Evolutionary conservation across 2,888 invertebrate species (phyloP).

Genomic region (Fragum sueziense): DNA sequence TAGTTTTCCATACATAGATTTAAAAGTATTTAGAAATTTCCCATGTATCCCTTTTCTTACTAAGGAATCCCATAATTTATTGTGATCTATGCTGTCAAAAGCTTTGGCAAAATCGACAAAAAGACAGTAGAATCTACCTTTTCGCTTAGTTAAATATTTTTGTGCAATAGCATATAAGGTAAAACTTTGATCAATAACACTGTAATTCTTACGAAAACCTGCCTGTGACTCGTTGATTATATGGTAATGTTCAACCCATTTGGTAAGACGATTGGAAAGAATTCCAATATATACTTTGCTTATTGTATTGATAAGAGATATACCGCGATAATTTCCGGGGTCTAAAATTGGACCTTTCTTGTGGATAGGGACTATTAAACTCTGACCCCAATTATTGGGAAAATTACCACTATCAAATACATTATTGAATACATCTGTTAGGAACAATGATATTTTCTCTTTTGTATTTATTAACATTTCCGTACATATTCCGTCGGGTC

Average conservation of each 20-base stretch:
- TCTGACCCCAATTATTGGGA: not conserved
- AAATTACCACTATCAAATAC: not conserved
- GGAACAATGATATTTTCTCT: not conserved
- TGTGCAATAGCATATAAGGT: not conserved
- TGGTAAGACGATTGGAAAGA: not conserved
- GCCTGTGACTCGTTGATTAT: not conserved
- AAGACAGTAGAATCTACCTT: not conserved
- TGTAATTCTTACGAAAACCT: not conserved
- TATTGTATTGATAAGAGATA: not conserved
- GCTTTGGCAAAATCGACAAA: not conserved
- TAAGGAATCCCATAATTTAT: conserved; percentile 25
- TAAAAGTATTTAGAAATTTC: conserved; percentile 25
- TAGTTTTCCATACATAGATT: conserved; percentile 29
- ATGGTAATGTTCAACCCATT: not conserved
- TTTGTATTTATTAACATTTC: not conserved
- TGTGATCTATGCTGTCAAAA: conserved; percentile 42
- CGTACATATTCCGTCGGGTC: not conserved
- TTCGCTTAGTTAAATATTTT: not conserved
- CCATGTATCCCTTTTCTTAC: conserved; percentile 28
- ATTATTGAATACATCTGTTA: not conserved
- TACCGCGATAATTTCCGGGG: not conserved
- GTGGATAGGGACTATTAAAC: not conserved
- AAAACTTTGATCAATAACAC: not conserved
- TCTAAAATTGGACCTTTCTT: not conserved
- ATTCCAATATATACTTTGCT: not conserved